These are phyloP conservation scores for Phodopus roborovskii DNA, from an alignment of 2,113 vertebrate genomes.

Conservation along the genomic window DNA sequence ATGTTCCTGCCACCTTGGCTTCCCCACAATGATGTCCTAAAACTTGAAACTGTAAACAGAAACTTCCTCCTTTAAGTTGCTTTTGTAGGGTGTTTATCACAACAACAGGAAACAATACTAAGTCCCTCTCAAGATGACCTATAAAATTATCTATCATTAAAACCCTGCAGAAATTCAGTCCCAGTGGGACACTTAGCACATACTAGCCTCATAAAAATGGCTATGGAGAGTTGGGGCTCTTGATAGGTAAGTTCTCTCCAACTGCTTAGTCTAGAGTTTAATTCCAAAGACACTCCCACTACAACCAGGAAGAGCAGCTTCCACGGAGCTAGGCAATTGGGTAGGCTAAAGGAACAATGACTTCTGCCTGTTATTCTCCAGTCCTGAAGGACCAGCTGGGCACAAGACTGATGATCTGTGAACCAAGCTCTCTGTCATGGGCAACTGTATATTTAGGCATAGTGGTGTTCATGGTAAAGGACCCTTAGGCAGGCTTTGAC, in stretches of 20 bases:
- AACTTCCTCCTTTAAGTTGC: background rate
- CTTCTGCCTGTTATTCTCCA: constrained; percentile 42
- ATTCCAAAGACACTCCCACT: background rate
- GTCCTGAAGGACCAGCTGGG: constrained; percentile 83
- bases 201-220: background rate
- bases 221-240: rapidly evolving
- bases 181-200: background rate
- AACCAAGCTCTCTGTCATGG: background rate
- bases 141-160: background rate
- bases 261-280: background rate
- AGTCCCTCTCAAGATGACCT: background rate
- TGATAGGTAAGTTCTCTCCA: background rate
- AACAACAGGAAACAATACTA: background rate
- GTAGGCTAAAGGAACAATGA: background rate
- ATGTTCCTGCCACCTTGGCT: background rate
- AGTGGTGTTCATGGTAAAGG: background rate
- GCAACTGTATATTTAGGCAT: background rate
- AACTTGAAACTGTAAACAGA: background rate
- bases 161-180: background rate
- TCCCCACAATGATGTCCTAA: background rate
- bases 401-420: constrained; percentile 53
- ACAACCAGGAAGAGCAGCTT: background rate
- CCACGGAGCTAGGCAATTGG: background rate
- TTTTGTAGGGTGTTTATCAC: background rate
- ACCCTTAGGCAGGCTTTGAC: background rate